These are phyloP conservation scores for Limonius californicus DNA, from an alignment of 1,140 invertebrate genomes.

Conservation along the genomic window DNA sequence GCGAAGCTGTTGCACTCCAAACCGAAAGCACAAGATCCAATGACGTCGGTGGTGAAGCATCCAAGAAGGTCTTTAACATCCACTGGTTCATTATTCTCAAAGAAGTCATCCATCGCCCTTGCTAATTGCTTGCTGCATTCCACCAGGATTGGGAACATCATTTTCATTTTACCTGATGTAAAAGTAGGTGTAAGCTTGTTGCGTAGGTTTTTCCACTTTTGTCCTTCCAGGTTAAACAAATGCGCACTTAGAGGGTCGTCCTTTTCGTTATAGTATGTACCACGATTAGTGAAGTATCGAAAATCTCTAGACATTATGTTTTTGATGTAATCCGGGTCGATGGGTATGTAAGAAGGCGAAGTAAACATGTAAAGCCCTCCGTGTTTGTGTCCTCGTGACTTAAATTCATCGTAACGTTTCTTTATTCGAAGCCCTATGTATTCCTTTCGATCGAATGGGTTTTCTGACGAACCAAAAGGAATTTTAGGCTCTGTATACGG, in stretches of 20 bases:
- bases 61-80: conserved; percentile 46
- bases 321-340: conserved; percentile 49
- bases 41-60: conserved; percentile 51
- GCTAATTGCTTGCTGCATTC: conserved; percentile 19
- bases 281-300: conserved; percentile 47
- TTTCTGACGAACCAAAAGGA: conserved; percentile 18
- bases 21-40: conserved; percentile 52
- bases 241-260: conserved; percentile 48
- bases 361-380: conserved; percentile 5
- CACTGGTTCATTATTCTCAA: conserved; percentile 21
- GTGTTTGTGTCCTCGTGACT: conserved; percentile 10
- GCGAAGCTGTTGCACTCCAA: conserved; percentile 49
- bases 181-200: conserved; percentile 49
- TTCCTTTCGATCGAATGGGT: conserved; percentile 4
- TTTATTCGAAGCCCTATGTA: not conserved
- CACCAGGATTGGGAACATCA: conserved; percentile 39
- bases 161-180: conserved; percentile 49
- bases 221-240: conserved; percentile 46
- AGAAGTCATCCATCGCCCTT: conserved; percentile 5
- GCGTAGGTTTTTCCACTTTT: conserved; percentile 49
- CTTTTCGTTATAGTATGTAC: conserved; percentile 42
- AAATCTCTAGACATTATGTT: conserved; percentile 49
- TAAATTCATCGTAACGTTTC: not conserved
- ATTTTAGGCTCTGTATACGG: conserved; percentile 29
- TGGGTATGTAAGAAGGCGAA: not conserved